Percentiles rank a stretch among this genome's conserved stretches.
Evolutionary conservation across 2,888 invertebrate genomes (phyloP).

Genomic region (Cephalotes varians): DNA sequence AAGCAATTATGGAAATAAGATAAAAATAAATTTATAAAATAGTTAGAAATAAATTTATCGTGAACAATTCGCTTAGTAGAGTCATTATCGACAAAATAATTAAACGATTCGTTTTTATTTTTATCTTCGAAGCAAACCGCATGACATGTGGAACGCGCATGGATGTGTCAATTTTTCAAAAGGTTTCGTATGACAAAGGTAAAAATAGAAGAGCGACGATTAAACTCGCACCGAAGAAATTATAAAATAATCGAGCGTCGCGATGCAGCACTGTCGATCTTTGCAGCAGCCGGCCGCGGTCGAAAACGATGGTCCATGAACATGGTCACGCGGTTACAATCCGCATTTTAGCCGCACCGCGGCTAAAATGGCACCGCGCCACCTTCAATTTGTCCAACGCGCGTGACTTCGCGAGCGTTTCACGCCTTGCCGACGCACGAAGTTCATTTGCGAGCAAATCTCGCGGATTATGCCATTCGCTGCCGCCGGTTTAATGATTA

Average conservation of each 20-base stretch:
- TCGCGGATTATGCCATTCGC: constrained; percentile 54
- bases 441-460: constrained; percentile 15
- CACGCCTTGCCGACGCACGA: constrained; percentile 41
- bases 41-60: background rate
- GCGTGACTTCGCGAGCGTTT: constrained; percentile 21
- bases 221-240: constrained; percentile 43
- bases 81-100: background rate
- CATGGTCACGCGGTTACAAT: background rate
- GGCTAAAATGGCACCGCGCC: constrained; percentile 11
- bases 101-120: background rate
- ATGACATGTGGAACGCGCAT: background rate
- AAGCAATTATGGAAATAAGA: background rate
- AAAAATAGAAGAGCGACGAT: constrained; percentile 32
- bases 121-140: background rate
- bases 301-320: background rate
- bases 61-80: background rate
- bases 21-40: background rate
- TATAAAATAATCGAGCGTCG: constrained; percentile 53
- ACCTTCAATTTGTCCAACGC: constrained; percentile 4
- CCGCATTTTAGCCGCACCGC: background rate
- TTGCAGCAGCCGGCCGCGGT: background rate
- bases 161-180: constrained; percentile 31
- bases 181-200: constrained; percentile 26
- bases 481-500: constrained; percentile 64
- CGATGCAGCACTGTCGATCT: background rate